Evolutionary conservation across 2,888 invertebrate genomes (phyloP).

Genomic region (Pherbina coryleti): DNA sequence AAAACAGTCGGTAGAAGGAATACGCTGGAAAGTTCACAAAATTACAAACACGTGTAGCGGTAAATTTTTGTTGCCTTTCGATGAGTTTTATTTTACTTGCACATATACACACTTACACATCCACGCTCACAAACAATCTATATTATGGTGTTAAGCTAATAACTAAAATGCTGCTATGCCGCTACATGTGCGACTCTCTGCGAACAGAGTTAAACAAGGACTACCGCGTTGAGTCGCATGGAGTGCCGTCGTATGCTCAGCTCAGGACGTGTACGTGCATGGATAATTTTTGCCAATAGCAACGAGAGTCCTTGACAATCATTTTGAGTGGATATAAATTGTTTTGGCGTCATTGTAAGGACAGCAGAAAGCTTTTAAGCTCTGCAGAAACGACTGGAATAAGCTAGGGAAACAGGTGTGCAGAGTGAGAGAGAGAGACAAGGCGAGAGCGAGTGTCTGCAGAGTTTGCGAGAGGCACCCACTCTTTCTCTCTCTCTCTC

Average conservation of each 20-base stretch:
- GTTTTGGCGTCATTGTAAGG: slow-evolving; percentile 12
- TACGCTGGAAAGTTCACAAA: background rate
- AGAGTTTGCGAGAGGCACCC: background rate
- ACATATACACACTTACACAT: background rate
- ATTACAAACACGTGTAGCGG: background rate
- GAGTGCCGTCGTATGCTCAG: background rate
- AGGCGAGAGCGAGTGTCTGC: background rate
- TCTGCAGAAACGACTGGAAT: slow-evolving; percentile 1
- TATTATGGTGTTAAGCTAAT: too few species aligned
- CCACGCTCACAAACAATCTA: background rate
- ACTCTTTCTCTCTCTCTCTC: background rate
- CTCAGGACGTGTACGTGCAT: slow-evolving; percentile 38
- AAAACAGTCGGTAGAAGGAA: background rate
- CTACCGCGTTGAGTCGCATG: background rate
- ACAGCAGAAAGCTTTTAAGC: slow-evolving; percentile 28
- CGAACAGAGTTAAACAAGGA: slow-evolving; percentile 16
- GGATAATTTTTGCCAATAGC: slow-evolving; percentile 43
- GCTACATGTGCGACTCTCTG: background rate
- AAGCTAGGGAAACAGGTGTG: background rate
- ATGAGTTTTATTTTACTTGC: background rate
- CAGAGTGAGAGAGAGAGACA: background rate
- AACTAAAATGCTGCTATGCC: too few species aligned
- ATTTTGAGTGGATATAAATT: slow-evolving; percentile 37
- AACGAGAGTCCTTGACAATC: slow-evolving; percentile 60
- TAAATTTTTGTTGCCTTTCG: background rate